Conservation (phyloP, 2,797 vertebrate species). For the Lacerta bilineata region DNA sequence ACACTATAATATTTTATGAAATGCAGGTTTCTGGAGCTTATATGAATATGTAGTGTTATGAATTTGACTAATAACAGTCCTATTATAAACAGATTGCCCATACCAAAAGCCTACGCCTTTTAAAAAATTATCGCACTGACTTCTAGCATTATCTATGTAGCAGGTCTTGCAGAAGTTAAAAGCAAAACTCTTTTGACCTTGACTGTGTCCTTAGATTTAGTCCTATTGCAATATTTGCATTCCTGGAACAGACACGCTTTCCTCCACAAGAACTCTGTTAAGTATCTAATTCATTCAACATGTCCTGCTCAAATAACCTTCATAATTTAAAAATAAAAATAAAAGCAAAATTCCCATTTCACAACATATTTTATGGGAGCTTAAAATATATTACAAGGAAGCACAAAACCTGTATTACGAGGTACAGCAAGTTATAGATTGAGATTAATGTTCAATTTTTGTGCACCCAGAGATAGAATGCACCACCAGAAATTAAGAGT, state of each 20-base stretch:
- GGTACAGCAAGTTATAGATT: not conserved
- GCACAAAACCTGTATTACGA: not conserved
- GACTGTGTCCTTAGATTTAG: slow-evolving; percentile 21
- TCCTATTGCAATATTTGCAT: not conserved
- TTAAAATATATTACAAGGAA: not conserved
- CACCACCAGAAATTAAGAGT: not conserved
- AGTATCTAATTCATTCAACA: not conserved
- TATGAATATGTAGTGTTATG: not conserved
- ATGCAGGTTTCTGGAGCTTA: not conserved
- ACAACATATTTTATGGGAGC: not conserved
- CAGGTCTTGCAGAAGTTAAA: not conserved
- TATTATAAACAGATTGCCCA: not conserved
- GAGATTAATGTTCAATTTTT: not conserved
- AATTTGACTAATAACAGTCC: not conserved
- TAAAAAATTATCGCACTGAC: not conserved
- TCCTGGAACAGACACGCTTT: not conserved
- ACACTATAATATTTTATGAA: not conserved
- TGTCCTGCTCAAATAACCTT: not conserved
- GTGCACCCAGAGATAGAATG: not conserved
- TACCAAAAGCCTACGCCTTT: too few relatives aligned
- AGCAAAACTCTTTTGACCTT: slow-evolving; percentile 30
- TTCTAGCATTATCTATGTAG: not conserved
- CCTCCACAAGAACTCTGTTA: not conserved
- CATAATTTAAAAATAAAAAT: not conserved
- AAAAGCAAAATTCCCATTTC: not conserved